Evolutionary conservation across 1,140 invertebrate species (phyloP).

Genomic region (Ridgeia piscesae): DNA sequence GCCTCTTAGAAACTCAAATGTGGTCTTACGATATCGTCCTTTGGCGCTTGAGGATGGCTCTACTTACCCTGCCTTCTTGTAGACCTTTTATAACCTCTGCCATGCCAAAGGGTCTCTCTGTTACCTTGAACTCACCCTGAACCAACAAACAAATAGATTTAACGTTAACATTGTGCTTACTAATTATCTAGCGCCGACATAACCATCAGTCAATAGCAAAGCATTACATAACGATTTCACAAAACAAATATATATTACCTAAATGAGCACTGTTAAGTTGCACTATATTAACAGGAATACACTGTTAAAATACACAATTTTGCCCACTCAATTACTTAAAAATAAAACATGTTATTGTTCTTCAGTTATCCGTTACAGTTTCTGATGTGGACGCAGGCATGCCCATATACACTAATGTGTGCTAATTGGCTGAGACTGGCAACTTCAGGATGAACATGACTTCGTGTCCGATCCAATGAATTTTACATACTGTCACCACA

Average conservation of each 20-base stretch:
- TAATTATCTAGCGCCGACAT: not conserved
- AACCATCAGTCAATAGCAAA: not conserved
- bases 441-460: not conserved
- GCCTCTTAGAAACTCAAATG: too few relatives aligned
- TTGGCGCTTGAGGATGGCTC: not conserved
- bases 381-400: not conserved
- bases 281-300: too few relatives aligned
- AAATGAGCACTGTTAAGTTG: not conserved
- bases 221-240: not conserved
- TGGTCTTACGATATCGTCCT: too few relatives aligned
- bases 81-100: conserved; percentile 72
- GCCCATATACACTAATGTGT: not conserved
- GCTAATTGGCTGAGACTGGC: not conserved
- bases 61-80: conserved; percentile 77
- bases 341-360: not conserved
- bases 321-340: not conserved
- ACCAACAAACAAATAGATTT: conserved; percentile 27
- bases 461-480: not conserved
- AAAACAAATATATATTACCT: too few relatives aligned
- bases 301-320: not conserved
- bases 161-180: not conserved
- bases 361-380: not conserved
- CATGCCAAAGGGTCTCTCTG: conserved; percentile 86
- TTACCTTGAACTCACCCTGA: conserved; percentile 77
- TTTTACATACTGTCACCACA: not conserved